Evolutionary conservation across 2,113 vertebrate genomes (phyloP), one percentile per base, ranked within the genome.

Genomic region (Neomonachus schauinslandi): DNA sequence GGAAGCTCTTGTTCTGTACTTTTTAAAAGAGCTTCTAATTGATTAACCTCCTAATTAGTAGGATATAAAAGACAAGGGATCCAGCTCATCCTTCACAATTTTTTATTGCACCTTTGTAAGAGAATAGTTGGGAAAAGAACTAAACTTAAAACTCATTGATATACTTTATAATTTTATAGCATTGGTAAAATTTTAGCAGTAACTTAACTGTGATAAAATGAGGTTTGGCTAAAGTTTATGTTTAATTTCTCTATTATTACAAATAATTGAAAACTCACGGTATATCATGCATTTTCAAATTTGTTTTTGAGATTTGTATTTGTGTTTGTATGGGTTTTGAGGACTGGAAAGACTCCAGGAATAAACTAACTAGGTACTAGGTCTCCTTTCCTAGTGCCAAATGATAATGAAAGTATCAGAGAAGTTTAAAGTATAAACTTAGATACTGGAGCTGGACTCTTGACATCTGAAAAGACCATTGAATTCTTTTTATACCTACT

Each of bases 21-120:
- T 91, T 95, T 97, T 55, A 49, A 91, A 86, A 79, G 51, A 93
- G 63, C 51, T 83, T 89, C 72, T 91, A 81, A 63, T 55, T 97
- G 31, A 51, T 59, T 69, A 53, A 88, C 31, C 59, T 90, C 39
- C 88, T 81, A 71, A 74, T 85, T 88, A 59, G 28, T 72, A 84
- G 85, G 39, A 71, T 57, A 65, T 72, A 72, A 85, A 79, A 76
- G 19, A 65, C 12, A 92, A 4, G 91, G 16, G 15, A 36, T 72
- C 39, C 49, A 72, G 14, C 76, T 96, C 8, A 85, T 93, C 42
- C 51, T 91, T 96, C 69, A 42, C 51, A 49, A 1, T 76, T 91
- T 57, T 24, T 90, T 88, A 87, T 93, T 81, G 21, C 36, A 81
- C 24, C 28, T 92, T 80, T n/a, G 46, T 15, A 69, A 83, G 61